Conservation (phyloP, 2,797 vertebrate genomes). For the Hydrophis major region DNA sequence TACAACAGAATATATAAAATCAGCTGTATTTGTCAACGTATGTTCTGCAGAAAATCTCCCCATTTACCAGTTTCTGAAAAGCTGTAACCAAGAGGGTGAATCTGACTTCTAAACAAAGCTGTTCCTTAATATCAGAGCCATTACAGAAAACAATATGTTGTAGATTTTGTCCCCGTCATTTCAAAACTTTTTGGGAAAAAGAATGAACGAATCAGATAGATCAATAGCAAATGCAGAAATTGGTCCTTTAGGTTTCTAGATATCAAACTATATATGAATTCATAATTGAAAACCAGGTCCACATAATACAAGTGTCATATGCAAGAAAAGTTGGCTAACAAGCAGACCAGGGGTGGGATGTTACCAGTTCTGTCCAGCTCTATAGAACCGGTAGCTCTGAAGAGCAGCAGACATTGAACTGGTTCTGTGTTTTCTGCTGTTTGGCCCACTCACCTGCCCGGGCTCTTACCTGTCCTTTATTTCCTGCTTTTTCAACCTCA, state of each 20-base stretch:
- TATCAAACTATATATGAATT: background rate
- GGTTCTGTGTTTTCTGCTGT: too few relatives aligned
- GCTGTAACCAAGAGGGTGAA: background rate
- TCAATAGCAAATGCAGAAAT: background rate
- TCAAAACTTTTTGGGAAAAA: background rate
- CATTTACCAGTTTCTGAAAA: background rate
- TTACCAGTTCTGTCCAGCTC: too few relatives aligned
- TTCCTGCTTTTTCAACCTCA: too few relatives aligned
- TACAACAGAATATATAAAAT: background rate
- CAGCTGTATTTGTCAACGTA: background rate
- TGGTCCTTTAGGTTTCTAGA: background rate
- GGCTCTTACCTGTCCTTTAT: too few relatives aligned
- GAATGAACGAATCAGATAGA: background rate
- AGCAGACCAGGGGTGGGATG: background rate
- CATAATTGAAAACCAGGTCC: background rate
- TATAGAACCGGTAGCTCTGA: too few relatives aligned
- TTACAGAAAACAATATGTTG: background rate
- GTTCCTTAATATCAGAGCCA: background rate
- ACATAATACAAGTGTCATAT: background rate
- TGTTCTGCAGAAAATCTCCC: background rate
- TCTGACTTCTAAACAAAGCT: background rate
- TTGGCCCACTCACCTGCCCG: too few relatives aligned
- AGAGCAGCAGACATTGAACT: too few relatives aligned
- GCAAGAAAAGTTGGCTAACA: background rate
- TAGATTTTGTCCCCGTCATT: background rate